Conservation (phyloP, 2,888 invertebrate genomes). For the Notocelia uddmanniana region DNA sequence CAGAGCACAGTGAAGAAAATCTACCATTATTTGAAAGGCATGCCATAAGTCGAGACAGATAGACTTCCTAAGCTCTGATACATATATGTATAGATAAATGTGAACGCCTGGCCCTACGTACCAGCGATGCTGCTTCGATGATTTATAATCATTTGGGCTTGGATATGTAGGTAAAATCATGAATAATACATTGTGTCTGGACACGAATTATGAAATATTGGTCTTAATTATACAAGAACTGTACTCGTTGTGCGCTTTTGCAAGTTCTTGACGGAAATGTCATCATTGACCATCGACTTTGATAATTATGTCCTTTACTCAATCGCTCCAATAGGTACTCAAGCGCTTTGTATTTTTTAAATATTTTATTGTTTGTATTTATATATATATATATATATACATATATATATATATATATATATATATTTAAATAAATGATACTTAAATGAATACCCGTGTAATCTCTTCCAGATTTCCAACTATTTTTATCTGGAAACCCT, state of each 20-base stretch:
- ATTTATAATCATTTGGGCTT: background rate
- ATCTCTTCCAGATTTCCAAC: too few relatives aligned
- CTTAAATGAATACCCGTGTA: too few relatives aligned
- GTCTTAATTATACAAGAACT: background rate
- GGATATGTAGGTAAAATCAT: background rate
- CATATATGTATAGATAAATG: background rate
- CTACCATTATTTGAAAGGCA: background rate
- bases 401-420: too few relatives aligned
- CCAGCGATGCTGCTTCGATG: background rate
- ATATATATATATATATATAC: too few relatives aligned
- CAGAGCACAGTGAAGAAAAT: background rate
- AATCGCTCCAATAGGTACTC: too few relatives aligned
- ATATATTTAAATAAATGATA: too few relatives aligned
- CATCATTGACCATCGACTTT: background rate
- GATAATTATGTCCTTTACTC: background rate
- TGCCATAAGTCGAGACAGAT: background rate
- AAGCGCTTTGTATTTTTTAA: too few relatives aligned
- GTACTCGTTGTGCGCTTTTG: background rate
- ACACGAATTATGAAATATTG: background rate
- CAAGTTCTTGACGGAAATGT: background rate
- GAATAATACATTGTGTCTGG: background rate
- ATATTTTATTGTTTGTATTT: too few relatives aligned
- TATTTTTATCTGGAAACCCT: slow-evolving; percentile 1
- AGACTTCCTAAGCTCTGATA: background rate
- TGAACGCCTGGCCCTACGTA: background rate